Evolutionary conservation across 2,888 invertebrate genomes (phyloP).

Genomic region (Hypselothyrea guttata): DNA sequence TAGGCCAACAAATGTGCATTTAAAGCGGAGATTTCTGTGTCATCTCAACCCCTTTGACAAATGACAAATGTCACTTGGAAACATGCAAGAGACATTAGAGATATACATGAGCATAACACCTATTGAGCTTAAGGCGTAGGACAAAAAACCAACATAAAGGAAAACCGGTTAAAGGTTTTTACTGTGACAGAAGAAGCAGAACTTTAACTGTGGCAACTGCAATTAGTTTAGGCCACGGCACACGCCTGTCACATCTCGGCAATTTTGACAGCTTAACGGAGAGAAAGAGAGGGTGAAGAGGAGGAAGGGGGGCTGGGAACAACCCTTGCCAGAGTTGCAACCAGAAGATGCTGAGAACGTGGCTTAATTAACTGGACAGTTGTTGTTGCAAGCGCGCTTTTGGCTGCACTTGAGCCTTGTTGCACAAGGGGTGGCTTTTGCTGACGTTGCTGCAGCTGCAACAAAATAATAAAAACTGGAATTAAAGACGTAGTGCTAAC

Average conservation of each 20-base stretch:
- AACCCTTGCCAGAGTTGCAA: conserved; percentile 66
- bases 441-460: conserved; percentile 56
- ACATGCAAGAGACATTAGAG: conserved; percentile 4
- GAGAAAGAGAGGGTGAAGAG: neutral
- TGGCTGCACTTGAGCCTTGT: conserved; percentile 39
- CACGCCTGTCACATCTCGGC: conserved; percentile 60
- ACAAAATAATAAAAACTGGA: conserved; percentile 39
- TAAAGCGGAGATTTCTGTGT: no score
- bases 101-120: conserved; percentile 12
- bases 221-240: conserved; percentile 67
- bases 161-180: conserved; percentile 46
- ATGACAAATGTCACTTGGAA: conserved; percentile 18
- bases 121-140: neutral
- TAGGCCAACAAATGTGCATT: no score
- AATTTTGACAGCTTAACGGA: conserved; percentile 63
- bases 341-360: conserved; percentile 60
- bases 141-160: neutral
- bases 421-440: conserved; percentile 37
- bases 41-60: no score
- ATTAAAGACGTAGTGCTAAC: conserved; percentile 46
- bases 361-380: conserved; percentile 65
- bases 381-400: conserved; percentile 50
- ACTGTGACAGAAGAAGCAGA: conserved; percentile 8
- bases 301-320: conserved; percentile 10
- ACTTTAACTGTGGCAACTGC: conserved; percentile 49